These are phyloP conservation scores for Dicycla oo DNA, from an alignment of 2,888 invertebrate species.

Conservation along the genomic window DNA sequence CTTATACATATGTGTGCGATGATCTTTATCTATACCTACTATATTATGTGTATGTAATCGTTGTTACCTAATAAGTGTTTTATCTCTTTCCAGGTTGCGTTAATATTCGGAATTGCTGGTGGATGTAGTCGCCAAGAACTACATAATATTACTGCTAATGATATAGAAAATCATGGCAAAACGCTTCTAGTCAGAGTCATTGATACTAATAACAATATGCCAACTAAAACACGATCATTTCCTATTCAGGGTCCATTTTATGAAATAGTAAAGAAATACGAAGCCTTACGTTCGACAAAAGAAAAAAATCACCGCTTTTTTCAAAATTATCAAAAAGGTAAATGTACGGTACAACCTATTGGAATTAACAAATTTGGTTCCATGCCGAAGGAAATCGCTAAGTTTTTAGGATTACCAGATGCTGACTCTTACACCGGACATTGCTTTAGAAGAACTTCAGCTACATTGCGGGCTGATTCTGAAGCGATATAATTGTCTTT, in stretches of 20 bases:
- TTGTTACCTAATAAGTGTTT: neutral
- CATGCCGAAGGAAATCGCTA: conserved; percentile 36
- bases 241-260: conserved; percentile 15
- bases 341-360: conserved; percentile 23
- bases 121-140: conserved; percentile 24
- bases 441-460: conserved; percentile 24
- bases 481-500: neutral
- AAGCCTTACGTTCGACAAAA: conserved; percentile 10
- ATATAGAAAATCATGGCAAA: conserved; percentile 19
- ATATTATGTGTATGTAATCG: neutral
- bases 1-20: neutral
- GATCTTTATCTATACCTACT: neutral
- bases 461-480: neutral
- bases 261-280: conserved; percentile 29
- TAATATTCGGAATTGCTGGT: conserved; percentile 37
- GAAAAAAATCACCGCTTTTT: conserved; percentile 8
- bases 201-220: neutral
- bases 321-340: conserved; percentile 27
- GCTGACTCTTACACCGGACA: conserved; percentile 28
- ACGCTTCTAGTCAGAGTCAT: conserved; percentile 17
- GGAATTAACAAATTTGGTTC: conserved; percentile 21
- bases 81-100: conserved; percentile 19
- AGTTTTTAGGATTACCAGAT: conserved; percentile 20
- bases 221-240: conserved; percentile 5
- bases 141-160: conserved; percentile 13